Conservation (phyloP, 2,113 vertebrate genomes). For the Scomber japonicus region DNA sequence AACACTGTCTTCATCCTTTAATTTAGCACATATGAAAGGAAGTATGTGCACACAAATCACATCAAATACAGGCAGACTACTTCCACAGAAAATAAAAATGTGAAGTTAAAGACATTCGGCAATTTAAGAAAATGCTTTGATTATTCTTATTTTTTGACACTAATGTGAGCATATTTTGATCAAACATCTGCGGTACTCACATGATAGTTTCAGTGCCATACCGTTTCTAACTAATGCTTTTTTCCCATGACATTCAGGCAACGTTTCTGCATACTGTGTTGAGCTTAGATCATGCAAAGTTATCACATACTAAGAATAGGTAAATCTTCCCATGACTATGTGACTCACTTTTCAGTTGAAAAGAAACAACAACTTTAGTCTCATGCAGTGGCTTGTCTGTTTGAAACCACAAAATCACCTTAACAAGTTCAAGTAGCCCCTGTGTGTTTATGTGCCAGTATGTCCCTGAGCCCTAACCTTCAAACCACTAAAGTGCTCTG, state of each 20-base stretch:
- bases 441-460: slow-evolving; percentile 40
- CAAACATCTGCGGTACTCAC: neutral
- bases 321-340: slow-evolving; percentile 8
- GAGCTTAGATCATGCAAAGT: slow-evolving; percentile 1
- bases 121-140: neutral
- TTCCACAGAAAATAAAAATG: neutral
- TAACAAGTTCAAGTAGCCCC: slow-evolving; percentile 20
- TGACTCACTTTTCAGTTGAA: slow-evolving; percentile 18
- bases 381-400: slow-evolving; percentile 11
- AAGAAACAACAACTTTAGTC: slow-evolving; percentile 4
- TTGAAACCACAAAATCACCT: slow-evolving; percentile 20
- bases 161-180: neutral
- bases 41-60: neutral
- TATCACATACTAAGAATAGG: neutral
- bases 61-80: too few species aligned
- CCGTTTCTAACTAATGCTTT: slow-evolving; percentile 7
- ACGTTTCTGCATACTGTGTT: slow-evolving; percentile 1
- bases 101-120: neutral
- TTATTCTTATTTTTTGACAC: neutral
- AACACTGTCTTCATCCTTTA: neutral
- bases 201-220: neutral
- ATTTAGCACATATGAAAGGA: neutral
- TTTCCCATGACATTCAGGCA: slow-evolving; percentile 15
- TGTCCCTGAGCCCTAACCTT: slow-evolving; percentile 34
- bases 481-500: slow-evolving; percentile 42